Evolutionary conservation across 1,140 invertebrate genomes (phyloP).

Genomic region (Drosophila kikkawai): DNA sequence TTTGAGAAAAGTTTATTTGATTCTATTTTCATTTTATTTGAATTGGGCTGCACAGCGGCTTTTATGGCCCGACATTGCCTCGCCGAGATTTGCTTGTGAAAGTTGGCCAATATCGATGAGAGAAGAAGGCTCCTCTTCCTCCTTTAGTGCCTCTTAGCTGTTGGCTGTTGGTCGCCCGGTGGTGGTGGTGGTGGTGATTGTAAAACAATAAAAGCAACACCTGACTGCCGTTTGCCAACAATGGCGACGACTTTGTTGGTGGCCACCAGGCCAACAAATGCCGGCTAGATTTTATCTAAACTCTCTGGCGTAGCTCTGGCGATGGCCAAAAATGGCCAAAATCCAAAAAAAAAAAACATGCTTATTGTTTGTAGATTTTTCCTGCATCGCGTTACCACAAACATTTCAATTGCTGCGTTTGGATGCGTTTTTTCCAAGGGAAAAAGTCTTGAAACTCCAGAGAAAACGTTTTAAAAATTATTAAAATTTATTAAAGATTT

Average conservation of each 20-base stretch:
- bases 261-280: constrained; percentile 45
- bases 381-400: constrained; percentile 36
- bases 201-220: constrained; percentile 84
- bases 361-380: constrained; percentile 77
- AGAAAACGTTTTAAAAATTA: not conserved
- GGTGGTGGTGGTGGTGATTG: constrained; percentile 54
- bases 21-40: constrained; percentile 83
- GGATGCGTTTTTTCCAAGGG: constrained; percentile 43
- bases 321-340: constrained; percentile 63
- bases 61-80: constrained; percentile 67
- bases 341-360: constrained; percentile 55
- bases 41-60: constrained; percentile 65
- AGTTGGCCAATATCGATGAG: constrained; percentile 59
- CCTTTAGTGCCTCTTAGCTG: constrained; percentile 27
- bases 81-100: constrained; percentile 65
- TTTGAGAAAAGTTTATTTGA: constrained; percentile 72
- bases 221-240: constrained; percentile 78
- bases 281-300: constrained; percentile 51
- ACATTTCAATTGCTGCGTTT: constrained; percentile 80
- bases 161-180: not conserved
- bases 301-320: constrained; percentile 8
- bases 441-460: not conserved
- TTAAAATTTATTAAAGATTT: not conserved
- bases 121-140: constrained; percentile 36
- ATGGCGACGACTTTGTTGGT: constrained; percentile 72